These are phyloP conservation scores for Caenorhabditis sulstoni DNA, from an alignment of 2,888 invertebrate species.

Conservation along the genomic window DNA sequence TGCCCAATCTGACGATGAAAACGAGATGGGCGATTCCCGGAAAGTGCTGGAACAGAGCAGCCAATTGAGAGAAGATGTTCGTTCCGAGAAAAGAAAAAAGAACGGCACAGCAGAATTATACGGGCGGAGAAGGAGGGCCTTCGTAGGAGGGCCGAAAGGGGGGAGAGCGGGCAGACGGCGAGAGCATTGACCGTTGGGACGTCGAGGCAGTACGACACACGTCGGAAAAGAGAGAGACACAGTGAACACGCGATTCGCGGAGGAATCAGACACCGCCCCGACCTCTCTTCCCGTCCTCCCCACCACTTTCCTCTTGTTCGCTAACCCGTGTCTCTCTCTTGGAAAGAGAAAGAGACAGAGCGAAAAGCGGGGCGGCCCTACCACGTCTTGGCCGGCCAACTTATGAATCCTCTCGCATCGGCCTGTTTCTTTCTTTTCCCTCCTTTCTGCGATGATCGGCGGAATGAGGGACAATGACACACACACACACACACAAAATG, in stretches of 20 bases:
- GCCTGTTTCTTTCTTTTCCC: too few relatives aligned
- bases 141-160: not conserved
- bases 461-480: too few relatives aligned
- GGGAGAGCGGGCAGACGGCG: constrained; percentile 3
- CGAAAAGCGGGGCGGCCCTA: not conserved
- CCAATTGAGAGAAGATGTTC: not conserved
- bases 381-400: constrained; percentile 42
- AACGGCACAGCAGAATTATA: not conserved
- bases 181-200: constrained; percentile 17
- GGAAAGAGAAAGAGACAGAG: too few relatives aligned
- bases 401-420: constrained; percentile 17
- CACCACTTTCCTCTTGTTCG: not conserved
- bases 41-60: too few relatives aligned
- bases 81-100: not conserved
- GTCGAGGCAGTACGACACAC: not conserved
- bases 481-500: too few relatives aligned
- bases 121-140: constrained; percentile 1
- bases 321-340: not conserved
- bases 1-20: constrained; percentile 5
- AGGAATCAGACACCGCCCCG: not conserved
- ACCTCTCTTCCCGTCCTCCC: not conserved
- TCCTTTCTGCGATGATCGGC: too few relatives aligned
- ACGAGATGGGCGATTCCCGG: too few relatives aligned
- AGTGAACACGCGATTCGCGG: not conserved
- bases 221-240: not conserved